Conservation (phyloP, 2,797 vertebrate species). For the Cetoscarus ocellatus region DNA sequence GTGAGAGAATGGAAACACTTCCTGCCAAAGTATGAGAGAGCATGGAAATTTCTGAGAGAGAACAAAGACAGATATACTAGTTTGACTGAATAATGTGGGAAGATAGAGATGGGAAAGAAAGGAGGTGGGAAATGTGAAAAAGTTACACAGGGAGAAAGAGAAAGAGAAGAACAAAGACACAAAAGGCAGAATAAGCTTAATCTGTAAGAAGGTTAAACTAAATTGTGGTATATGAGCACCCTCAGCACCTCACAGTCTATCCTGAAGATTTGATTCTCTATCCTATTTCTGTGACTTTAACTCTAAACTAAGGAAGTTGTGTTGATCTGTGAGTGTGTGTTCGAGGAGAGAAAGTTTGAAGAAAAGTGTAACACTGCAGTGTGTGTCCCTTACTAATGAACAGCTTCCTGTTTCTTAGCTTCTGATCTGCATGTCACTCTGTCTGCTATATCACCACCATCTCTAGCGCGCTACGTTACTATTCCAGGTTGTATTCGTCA, state of each 20-base stretch:
- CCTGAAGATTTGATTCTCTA: slow-evolving; percentile 41
- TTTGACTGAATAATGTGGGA: slow-evolving; percentile 18
- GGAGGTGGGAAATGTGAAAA: slow-evolving; percentile 26
- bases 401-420: slow-evolving; percentile 38
- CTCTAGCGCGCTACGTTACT: slow-evolving; percentile 25
- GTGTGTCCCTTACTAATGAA: slow-evolving; percentile 48
- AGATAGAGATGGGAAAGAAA: background rate
- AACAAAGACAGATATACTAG: background rate
- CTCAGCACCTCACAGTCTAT: slow-evolving; percentile 23
- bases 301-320: slow-evolving; percentile 47
- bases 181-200: slow-evolving; percentile 30
- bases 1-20: slow-evolving; percentile 53
- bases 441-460: slow-evolving; percentile 41
- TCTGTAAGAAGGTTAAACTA: slow-evolving; percentile 49
- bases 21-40: slow-evolving; percentile 49
- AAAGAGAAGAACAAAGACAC: background rate
- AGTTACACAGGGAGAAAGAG: slow-evolving; percentile 17
- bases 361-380: slow-evolving; percentile 8
- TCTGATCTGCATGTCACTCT: slow-evolving; percentile 32
- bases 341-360: slow-evolving; percentile 8
- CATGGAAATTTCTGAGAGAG: slow-evolving; percentile 45
- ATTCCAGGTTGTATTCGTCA: slow-evolving; percentile 18
- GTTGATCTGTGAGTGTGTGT: slow-evolving; percentile 7
- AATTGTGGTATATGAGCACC: slow-evolving; percentile 38
- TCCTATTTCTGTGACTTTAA: slow-evolving; percentile 43